Evolutionary conservation across 1,140 invertebrate genomes (phyloP).

Genomic region (Lanistes nyassanus): DNA sequence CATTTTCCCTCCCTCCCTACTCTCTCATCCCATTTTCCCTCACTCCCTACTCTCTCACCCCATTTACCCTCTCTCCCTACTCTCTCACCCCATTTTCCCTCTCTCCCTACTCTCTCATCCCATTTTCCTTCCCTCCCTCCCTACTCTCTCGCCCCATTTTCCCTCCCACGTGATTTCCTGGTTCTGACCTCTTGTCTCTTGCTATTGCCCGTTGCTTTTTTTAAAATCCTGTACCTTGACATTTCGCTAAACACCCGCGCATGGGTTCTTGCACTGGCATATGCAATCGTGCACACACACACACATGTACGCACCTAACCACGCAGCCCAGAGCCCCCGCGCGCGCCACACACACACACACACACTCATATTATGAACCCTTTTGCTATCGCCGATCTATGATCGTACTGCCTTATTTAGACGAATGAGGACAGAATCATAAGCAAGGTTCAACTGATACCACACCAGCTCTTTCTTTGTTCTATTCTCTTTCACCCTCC

Average conservation of each 20-base stretch:
- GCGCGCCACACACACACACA: slow-evolving; percentile 6
- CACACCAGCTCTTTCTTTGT: neutral
- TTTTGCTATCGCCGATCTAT: neutral
- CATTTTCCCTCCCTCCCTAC: too few relatives aligned
- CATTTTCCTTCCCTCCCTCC: too few relatives aligned
- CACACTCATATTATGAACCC: slow-evolving; percentile 6
- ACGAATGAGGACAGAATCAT: neutral
- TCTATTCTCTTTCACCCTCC: neutral
- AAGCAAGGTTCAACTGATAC: neutral
- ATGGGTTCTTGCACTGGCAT: neutral
- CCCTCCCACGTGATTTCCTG: too few relatives aligned
- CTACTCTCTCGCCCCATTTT: too few relatives aligned
- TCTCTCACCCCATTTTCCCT: too few relatives aligned
- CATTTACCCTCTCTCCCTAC: too few relatives aligned
- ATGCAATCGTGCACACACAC: neutral
- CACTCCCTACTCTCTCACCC: too few relatives aligned
- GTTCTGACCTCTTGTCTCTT: too few relatives aligned
- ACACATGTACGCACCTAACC: neutral
- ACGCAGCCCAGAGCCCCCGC: neutral
- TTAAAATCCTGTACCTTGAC: too few relatives aligned
- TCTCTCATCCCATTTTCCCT: too few relatives aligned
- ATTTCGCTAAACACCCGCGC: neutral
- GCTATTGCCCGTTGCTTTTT: too few relatives aligned
- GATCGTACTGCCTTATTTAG: neutral
- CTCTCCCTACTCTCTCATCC: too few relatives aligned